Evolutionary conservation across 2,888 invertebrate species (phyloP), one percentile per base, ranked within the genome.

Genomic region (Argynnis bischoffii): DNA sequence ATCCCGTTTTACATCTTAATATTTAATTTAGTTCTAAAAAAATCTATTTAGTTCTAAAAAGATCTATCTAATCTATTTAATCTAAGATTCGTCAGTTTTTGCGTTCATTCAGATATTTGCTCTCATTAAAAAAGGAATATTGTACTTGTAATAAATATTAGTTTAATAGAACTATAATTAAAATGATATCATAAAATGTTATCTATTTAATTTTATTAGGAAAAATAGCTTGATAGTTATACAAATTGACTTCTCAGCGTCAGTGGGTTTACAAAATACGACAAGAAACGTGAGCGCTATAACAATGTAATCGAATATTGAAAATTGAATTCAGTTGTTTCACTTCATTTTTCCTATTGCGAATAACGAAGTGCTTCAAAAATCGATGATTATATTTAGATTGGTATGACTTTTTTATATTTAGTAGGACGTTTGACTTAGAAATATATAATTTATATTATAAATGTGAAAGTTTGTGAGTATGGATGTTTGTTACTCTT

Each of bases 271-370:
- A 21, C 51, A 51, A 61, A 35, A 61, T 53, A 61, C 4, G 60
- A 15, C 50, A 55, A 50, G 55, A 26, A 66, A 66, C 55, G 60
- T 60, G 60, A 55, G 48, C 50, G 35, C 50, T 66, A 59, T 59
- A 66, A 66, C 50, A 61, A 66, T 66, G 66, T 66, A 61, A 66
- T 66, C 54, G 66, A 55, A 66, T 66, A 55, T 60, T 46, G 59
- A 60, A 55, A 50, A 61, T 66, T 61, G 61, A 26, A 21, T 21
- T 46, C 26, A 35, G 48, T 60, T 55, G 41, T 55, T 31, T 31
- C 50, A 21, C 35, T 61, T 50, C n/a, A 35, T 66, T 61, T 61
- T 66, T 54, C 54, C 60, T 47, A 46, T 65, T 65, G 35, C 57
- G 47, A 47, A 41, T 41, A 61, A 61, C 51, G 48, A 61, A 31